A percentile compares a stretch with the other conserved stretches of the same genome.
Evolutionary conservation across 2,113 vertebrate species (phyloP).

Genomic region (Crypturellus undulatus): DNA sequence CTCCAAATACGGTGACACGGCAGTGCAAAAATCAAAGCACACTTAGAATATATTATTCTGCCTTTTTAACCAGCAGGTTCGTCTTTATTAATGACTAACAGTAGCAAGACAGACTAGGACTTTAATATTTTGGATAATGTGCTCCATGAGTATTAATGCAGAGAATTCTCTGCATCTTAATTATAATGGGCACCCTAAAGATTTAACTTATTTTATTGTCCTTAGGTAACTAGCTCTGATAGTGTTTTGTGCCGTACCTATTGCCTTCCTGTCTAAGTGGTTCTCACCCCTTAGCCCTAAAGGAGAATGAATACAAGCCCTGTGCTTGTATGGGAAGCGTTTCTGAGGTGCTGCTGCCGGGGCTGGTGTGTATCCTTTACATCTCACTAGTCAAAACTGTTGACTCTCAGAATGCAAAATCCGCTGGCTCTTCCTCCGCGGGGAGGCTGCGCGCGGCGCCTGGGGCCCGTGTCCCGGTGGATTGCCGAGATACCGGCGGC

Average conservation of each 20-base stretch:
- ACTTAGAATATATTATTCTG: neutral
- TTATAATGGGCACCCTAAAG: neutral
- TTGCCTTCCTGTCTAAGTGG: neutral
- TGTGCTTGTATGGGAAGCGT: neutral
- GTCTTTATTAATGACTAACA: neutral
- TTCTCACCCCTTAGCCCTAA: neutral
- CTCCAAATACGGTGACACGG: neutral
- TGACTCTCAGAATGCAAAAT: constrained; percentile 64
- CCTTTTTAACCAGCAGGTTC: constrained; percentile 12
- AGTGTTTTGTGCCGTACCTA: neutral
- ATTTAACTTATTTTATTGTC: constrained; percentile 33
- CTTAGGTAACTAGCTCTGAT: neutral
- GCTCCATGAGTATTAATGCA: neutral
- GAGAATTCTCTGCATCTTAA: neutral
- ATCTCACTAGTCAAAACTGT: constrained; percentile 46
- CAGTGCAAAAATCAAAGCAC: neutral
- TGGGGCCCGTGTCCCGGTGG: constrained; percentile 67
- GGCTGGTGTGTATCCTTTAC: neutral
- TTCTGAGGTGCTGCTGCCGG: neutral
- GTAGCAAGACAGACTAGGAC: neutral
- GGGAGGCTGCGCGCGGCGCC: neutral
- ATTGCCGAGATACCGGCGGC: constrained; percentile 74
- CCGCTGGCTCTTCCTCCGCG: neutral
- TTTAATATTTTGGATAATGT: neutral
- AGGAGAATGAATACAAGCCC: neutral